Percentiles rank a stretch among this genome's conserved stretches.
Evolutionary conservation across 2,797 vertebrate genomes (phyloP).

Genomic region (Neosalanx taihuensis): DNA sequence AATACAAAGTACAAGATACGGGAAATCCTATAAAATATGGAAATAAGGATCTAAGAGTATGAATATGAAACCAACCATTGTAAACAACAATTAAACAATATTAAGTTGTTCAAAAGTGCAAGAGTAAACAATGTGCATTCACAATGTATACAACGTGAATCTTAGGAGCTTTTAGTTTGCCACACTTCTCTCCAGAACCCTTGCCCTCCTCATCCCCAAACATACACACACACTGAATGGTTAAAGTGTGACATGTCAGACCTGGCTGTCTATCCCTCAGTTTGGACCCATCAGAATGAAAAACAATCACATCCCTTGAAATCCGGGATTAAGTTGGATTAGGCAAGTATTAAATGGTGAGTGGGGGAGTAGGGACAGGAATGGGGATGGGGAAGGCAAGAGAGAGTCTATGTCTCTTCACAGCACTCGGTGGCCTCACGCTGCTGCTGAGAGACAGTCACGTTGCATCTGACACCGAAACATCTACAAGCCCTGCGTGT

Average conservation of each 20-base stretch:
- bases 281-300: conserved; percentile 26
- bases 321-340: conserved; percentile 54
- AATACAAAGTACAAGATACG: too few species aligned
- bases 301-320: conserved; percentile 50
- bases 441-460: conserved; percentile 18
- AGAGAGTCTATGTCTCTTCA: background rate
- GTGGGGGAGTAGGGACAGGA: conserved; percentile 25
- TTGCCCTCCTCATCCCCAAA: background rate
- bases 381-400: too few species aligned
- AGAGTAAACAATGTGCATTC: too few species aligned
- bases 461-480: conserved; percentile 20
- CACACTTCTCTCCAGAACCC: background rate
- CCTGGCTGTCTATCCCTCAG: conserved; percentile 23
- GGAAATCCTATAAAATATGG: too few species aligned
- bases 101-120: too few species aligned
- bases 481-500: conserved; percentile 9
- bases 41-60: too few species aligned
- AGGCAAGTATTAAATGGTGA: conserved; percentile 51
- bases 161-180: conserved; percentile 10
- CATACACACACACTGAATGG: conserved; percentile 8
- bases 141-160: background rate
- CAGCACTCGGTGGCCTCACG: conserved; percentile 12
- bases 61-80: too few species aligned
- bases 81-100: too few species aligned
- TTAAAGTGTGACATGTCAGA: conserved; percentile 15